Evolutionary conservation across 92 coral and sea anemone species (phyloP).

Genomic region (Umimayanthus chanpuru): DNA sequence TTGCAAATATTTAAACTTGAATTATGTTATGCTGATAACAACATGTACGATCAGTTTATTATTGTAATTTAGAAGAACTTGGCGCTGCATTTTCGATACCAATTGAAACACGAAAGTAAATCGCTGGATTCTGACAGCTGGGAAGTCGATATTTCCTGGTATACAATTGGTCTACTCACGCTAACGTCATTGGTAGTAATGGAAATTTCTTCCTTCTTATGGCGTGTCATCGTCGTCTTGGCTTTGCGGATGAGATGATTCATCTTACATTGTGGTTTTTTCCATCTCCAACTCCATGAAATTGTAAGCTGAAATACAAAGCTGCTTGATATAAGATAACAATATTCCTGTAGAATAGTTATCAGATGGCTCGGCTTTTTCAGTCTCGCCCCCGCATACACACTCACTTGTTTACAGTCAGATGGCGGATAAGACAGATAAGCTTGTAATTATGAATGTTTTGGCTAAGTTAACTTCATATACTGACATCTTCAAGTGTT

Average conservation of each 20-base stretch:
- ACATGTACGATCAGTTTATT: not conserved
- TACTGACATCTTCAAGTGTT: not conserved
- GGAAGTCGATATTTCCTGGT: not conserved
- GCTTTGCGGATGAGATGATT: slow-evolving; percentile 33
- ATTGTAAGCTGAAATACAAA: not conserved
- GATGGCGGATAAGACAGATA: not conserved
- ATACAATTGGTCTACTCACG: not conserved
- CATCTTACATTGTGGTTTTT: slow-evolving; percentile 24
- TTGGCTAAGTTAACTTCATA: not conserved
- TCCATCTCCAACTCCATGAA: not conserved
- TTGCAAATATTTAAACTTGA: not conserved
- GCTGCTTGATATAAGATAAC: not conserved
- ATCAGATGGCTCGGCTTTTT: not conserved
- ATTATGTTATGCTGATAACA: not conserved
- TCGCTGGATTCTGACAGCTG: slow-evolving; percentile 8
- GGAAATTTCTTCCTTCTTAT: not conserved
- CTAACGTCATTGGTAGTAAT: not conserved
- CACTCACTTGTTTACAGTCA: not conserved
- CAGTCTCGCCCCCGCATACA: not conserved
- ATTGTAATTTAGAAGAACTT: not conserved
- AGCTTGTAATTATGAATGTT: not conserved
- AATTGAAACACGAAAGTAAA: not conserved
- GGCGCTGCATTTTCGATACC: not conserved
- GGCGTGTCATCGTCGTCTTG: not conserved
- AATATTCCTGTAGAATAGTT: not conserved